Evolutionary conservation across 2,797 vertebrate genomes (phyloP).

Genomic region (Hoplostethus mediterraneus): DNA sequence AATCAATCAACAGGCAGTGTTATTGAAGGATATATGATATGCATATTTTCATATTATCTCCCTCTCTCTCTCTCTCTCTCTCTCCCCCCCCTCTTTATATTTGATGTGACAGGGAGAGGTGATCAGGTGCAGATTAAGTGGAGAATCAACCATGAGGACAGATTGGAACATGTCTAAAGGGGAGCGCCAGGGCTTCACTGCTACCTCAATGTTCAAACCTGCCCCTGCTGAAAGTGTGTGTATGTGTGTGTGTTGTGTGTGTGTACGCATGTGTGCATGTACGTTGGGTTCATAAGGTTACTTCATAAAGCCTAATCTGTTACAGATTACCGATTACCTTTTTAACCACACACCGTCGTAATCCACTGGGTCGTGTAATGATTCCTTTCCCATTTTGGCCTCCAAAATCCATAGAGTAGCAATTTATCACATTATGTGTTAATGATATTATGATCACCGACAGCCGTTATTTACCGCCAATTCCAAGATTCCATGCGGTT

Average conservation of each 20-base stretch:
- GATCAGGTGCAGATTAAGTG: slow-evolving; percentile 74
- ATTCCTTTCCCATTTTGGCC: background rate
- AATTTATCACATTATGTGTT: too few relatives aligned
- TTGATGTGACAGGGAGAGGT: slow-evolving; percentile 69
- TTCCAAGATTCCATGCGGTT: too few relatives aligned
- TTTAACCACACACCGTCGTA: too few relatives aligned
- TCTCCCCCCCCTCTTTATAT: background rate
- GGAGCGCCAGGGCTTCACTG: slow-evolving; percentile 73
- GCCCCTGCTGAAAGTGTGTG: slow-evolving; percentile 65
- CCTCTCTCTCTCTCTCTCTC: background rate
- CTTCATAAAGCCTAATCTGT: background rate
- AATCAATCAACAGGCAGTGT: too few relatives aligned
- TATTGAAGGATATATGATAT: too few relatives aligned
- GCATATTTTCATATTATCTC: background rate
- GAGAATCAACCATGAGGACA: slow-evolving; percentile 74
- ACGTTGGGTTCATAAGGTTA: background rate
- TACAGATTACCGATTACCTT: background rate
- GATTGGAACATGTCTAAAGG: slow-evolving; percentile 80
- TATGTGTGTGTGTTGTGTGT: slow-evolving; percentile 33
- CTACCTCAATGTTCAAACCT: slow-evolving; percentile 79
- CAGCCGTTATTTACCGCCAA: too few relatives aligned
- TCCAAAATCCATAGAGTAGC: too few relatives aligned
- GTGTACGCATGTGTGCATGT: slow-evolving; percentile 25
- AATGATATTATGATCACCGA: too few relatives aligned
- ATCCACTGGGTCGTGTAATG: background rate